Base-by-base conservation (phyloP, 2,888 invertebrate species). In the Tupiocoris notatus region DNA sequence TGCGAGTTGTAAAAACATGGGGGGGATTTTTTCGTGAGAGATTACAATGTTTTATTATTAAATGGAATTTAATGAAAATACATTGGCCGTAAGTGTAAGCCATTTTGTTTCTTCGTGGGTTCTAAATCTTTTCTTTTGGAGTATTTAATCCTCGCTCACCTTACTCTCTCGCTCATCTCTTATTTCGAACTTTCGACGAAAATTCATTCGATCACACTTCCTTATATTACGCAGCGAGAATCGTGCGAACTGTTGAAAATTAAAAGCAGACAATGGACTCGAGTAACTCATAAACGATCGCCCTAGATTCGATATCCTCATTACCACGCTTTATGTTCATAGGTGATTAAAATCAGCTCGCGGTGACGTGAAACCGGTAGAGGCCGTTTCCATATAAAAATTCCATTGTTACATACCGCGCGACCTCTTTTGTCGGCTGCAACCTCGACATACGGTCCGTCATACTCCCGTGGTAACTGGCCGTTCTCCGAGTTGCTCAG, bases 381-480 rank as follows among this genome's bases (percentile, higher is more conserved):
- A 39, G 39, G 39, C 39, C 12, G 39, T 39, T 7, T 12, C 39
- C 12, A 39, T 12, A 39, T 39, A 39, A 39, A 39, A 39, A 39
- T 39, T 39, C 39, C 39, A 39, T 39, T 39, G 39, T 39, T 39
- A n/a, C 65, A 65, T 65, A 9, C 65, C 65, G n/a, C 2, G 25
- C 1, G 17, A 12, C 9, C 17, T 18, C 17, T 65, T 18, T 39
- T 39, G 65, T 57, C 21, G 67, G 6, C 56, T 20, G 21, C n/a
- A 22, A 22, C 20, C 54, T 54, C 9, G 57, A 20, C 22, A 67
- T 58, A 59, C 70, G 24, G 23, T 16, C 58, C 58, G 54, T 70
- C 70, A 59, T 59, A 23, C 70, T 59, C 25, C 25, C 59, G 59
- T 59, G 70, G 70, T 24, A 70, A 70, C 59, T 59, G 70, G 22